Conservation (phyloP, 2,888 invertebrate genomes). For the Byasa hedistus region DNA sequence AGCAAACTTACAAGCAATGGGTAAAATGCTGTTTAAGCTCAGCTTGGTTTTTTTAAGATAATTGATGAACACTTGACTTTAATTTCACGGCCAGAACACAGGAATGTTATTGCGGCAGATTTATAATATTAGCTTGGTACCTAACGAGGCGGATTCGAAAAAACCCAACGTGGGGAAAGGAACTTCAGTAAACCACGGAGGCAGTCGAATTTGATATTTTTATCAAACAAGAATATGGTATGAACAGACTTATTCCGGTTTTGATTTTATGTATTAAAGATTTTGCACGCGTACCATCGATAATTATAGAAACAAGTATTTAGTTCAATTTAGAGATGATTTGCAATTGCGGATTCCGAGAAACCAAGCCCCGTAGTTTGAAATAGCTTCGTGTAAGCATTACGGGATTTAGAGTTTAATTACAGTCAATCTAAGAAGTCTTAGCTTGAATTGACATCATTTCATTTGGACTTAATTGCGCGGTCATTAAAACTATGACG, state of each 20-base stretch:
- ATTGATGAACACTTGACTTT: no score
- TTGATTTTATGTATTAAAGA: not conserved
- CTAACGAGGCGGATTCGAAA: no score
- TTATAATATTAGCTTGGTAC: no score
- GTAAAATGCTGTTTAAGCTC: no score
- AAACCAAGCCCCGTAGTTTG: constrained; percentile 6
- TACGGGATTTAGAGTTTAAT: constrained; percentile 24
- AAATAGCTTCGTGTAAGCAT: constrained; percentile 20
- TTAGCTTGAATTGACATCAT: constrained; percentile 22
- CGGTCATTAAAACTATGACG: constrained; percentile 23
- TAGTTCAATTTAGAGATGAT: constrained; percentile 2
- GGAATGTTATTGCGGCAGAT: no score
- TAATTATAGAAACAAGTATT: not conserved
- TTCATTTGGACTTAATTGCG: constrained; percentile 25
- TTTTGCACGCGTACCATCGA: not conserved
- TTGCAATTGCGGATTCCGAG: constrained; percentile 4
- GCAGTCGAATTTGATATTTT: no score
- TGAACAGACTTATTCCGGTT: not conserved
- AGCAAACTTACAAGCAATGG: no score
- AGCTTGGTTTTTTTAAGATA: no score
- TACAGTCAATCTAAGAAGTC: constrained; percentile 16
- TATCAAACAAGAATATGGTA: not conserved
- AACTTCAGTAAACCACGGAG: no score
- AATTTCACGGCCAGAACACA: no score
- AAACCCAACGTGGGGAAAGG: no score